A percentile compares a stretch with the other conserved stretches of the same genome.
phyloP scores from a whole-genome alignment of 2,113 vertebrate genomes.

The Lasiurus borealis region DNA sequence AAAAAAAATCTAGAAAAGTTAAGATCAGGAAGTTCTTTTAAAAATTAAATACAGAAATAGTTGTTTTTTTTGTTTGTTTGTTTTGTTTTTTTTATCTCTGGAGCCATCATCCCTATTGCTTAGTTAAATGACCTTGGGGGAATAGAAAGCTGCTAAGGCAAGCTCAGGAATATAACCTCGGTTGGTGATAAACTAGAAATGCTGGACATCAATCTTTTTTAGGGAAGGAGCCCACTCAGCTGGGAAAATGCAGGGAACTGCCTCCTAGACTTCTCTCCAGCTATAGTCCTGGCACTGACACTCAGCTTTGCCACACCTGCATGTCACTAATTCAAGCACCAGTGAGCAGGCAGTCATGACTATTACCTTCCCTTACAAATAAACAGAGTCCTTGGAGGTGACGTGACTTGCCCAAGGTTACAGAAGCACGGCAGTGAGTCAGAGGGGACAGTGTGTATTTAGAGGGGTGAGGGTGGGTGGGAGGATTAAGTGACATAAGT shows the following conservation, averaged over 20 bases:
- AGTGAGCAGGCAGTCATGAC: neutral
- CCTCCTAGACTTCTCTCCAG: neutral
- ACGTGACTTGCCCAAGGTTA: constrained; percentile 38
- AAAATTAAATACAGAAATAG: neutral
- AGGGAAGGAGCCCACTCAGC: neutral
- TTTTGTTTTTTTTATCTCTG: neutral
- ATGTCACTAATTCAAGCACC: neutral
- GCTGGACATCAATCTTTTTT: neutral
- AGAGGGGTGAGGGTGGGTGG: neutral
- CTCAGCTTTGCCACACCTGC: neutral
- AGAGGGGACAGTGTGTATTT: neutral
- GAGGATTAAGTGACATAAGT: neutral
- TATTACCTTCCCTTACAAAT: neutral
- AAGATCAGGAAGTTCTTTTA: neutral
- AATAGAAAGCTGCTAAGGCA: neutral
- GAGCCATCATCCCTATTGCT: neutral
- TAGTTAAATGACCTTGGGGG: neutral
- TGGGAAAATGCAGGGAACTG: neutral
- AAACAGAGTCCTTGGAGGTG: constrained; percentile 44
- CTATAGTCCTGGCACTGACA: neutral
- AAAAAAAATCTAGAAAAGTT: neutral
- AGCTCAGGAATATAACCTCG: neutral
- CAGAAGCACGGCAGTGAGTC: constrained; percentile 50
- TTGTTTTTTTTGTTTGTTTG: too few species aligned
- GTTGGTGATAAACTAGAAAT: neutral